These are phyloP conservation scores for Micrasema minimum DNA, from an alignment of 1,140 invertebrate species.

Conservation along the genomic window DNA sequence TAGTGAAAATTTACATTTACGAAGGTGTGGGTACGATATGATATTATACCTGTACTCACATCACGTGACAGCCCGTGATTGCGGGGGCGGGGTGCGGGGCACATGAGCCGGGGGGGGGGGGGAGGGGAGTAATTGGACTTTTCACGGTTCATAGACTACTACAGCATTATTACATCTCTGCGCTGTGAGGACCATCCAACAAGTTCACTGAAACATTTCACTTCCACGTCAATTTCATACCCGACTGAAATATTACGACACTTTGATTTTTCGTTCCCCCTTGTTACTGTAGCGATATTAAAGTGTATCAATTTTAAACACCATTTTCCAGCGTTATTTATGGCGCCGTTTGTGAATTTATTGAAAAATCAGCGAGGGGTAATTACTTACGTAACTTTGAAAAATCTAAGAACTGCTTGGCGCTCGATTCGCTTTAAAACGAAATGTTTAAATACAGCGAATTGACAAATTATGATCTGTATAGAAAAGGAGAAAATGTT, in stretches of 20 bases:
- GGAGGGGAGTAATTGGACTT: constrained; percentile 49
- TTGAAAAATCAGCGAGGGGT: constrained; percentile 18
- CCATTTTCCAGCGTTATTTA: constrained; percentile 28
- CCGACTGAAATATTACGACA: constrained; percentile 29
- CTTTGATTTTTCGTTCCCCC: constrained; percentile 23
- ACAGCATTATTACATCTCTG: constrained; percentile 52
- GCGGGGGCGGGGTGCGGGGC: neutral
- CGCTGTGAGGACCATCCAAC: no score
- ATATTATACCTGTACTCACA: no score
- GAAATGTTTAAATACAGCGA: constrained; percentile 1
- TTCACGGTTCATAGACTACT: constrained; percentile 50
- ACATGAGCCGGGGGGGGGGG: constrained; percentile 9
- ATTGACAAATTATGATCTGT: neutral
- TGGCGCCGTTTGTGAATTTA: constrained; percentile 30
- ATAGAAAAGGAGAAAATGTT: neutral
- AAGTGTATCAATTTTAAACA: constrained; percentile 29
- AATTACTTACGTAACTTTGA: constrained; percentile 9
- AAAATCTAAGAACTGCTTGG: constrained; percentile 6
- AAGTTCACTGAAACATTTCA: constrained; percentile 36
- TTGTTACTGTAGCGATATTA: constrained; percentile 5
- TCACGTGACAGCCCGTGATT: neutral
- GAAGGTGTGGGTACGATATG: no score
- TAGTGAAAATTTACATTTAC: no score
- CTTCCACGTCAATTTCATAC: constrained; percentile 27
- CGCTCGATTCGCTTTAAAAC: neutral